Percentiles rank a stretch among this genome's conserved stretches.
These are phyloP conservation scores for Dicranocentrus wangi DNA, from an alignment of 2,888 invertebrate species.

Conservation along the genomic window DNA sequence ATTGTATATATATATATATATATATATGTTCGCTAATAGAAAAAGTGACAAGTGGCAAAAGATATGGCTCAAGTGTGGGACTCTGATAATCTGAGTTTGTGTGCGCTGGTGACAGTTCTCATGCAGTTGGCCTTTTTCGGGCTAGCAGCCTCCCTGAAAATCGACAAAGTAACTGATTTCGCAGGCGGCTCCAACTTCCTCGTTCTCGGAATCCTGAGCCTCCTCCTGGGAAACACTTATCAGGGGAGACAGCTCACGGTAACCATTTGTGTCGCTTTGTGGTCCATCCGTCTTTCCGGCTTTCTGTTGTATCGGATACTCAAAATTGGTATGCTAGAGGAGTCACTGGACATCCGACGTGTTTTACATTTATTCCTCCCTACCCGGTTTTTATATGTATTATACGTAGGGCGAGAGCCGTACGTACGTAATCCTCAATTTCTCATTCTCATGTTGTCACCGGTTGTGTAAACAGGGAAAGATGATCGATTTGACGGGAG, in stretches of 20 bases:
- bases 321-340: constrained; percentile 81
- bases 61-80: constrained; percentile 75
- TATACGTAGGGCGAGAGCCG: not conserved
- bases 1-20: too few relatives aligned
- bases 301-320: constrained; percentile 92
- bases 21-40: too few relatives aligned
- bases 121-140: constrained; percentile 92
- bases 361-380: not conserved
- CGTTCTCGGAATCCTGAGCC: constrained; percentile 88
- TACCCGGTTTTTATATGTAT: not conserved
- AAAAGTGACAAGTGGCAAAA: too few relatives aligned
- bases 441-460: too few relatives aligned
- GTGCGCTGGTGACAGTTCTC: constrained; percentile 87
- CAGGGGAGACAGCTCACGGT: constrained; percentile 91
- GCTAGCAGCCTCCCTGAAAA: constrained; percentile 88
- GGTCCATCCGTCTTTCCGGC: constrained; percentile 89
- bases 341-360: not conserved
- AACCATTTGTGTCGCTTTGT: constrained; percentile 88
- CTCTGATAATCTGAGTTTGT: constrained; percentile 88
- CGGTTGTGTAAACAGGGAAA: constrained; percentile 75
- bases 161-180: constrained; percentile 94
- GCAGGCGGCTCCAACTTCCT: constrained; percentile 95
- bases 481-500: constrained; percentile 94
- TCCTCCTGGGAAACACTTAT: constrained; percentile 85
- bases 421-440: too few relatives aligned